These are phyloP conservation scores for Cettia cetti DNA, from an alignment of 2,113 vertebrate genomes.

Conservation along the genomic window DNA sequence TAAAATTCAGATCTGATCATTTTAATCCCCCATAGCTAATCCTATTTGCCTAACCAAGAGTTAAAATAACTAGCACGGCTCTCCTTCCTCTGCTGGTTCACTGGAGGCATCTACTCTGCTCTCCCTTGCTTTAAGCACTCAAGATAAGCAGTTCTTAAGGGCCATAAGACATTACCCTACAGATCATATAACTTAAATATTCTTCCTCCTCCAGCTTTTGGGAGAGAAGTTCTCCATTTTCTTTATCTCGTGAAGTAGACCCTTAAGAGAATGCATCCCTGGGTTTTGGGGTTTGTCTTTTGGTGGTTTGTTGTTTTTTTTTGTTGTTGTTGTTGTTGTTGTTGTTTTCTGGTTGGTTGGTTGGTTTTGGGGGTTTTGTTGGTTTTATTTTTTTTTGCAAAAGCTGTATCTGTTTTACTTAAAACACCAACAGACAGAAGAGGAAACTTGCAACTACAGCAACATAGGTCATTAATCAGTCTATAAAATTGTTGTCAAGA, in stretches of 20 bases:
- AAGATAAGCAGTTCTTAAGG: background rate
- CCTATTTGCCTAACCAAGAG: slow-evolving; percentile 3
- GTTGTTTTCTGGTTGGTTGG: background rate
- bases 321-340: too few species aligned
- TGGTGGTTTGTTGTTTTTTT: background rate
- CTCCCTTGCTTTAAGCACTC: background rate
- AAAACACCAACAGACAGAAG: background rate
- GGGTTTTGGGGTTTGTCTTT: background rate
- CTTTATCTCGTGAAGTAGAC: background rate
- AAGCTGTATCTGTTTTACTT: background rate
- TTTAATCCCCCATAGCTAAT: slow-evolving; percentile 25
- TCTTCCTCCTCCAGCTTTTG: background rate
- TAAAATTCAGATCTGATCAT: slow-evolving; percentile 28
- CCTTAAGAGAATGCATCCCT: background rate
- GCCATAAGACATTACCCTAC: background rate
- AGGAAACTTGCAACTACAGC: slow-evolving; percentile 4
- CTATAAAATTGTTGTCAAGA: background rate
- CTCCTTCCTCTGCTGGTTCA: background rate
- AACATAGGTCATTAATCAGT: background rate
- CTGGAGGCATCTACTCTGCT: background rate
- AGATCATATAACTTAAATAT: background rate
- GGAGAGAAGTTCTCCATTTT: background rate
- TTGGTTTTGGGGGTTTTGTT: background rate
- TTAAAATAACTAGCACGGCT: background rate
- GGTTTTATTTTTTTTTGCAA: background rate